Base-by-base conservation (phyloP, 53 echinoderm and acorn worm genomes). In the Antedon mediterranea region DNA sequence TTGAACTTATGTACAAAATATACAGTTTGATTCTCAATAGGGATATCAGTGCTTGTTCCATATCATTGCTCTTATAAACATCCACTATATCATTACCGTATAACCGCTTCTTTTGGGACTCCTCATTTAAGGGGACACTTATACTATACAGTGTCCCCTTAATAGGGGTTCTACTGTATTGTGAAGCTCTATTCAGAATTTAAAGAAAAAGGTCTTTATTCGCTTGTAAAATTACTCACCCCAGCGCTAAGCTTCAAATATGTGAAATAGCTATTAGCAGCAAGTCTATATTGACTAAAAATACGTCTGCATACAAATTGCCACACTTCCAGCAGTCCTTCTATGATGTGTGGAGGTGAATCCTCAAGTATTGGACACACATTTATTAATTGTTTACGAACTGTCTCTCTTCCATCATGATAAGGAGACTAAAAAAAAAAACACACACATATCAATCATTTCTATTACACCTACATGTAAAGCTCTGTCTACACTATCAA, bases 201-300 rank as follows among this genome's bases (percentile, higher is more conserved):
- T n/a, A n/a, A n/a, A n/a, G n/a, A n/a, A n/a, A n/a, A 37, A 37
- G 37, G 37, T 11, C 37, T 37, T 6, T 37, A 37, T 11, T 37
- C 37, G 6, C 4, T 37, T 6, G 37, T 14, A 72, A 34, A n/a
- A 28, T 43, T 26, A 33, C 93, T 87, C 57, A 95, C 97, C 83
- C 84, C 90, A 74, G 85, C 92, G 76, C 88, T 89, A 9, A 95
- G 82, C 57, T 95, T 89, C 57, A 95, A 85, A 81, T 92, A 92
- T 3, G 91, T 92, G 82, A 95, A 95, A 82, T 95, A 95, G 31
- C 92, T 87, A 81, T 89, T 87, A n/a, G 92, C 97, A 15, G 95
- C 92, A 76, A 95, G 84, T 28, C 89, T 84, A 81, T 95, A 95
- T 75, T 95, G 97, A 83, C 92, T 92, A 79, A 92, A 95, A 76